These are phyloP conservation scores for Bucorvus abyssinicus DNA, from an alignment of 2,797 vertebrate species.

Conservation along the genomic window DNA sequence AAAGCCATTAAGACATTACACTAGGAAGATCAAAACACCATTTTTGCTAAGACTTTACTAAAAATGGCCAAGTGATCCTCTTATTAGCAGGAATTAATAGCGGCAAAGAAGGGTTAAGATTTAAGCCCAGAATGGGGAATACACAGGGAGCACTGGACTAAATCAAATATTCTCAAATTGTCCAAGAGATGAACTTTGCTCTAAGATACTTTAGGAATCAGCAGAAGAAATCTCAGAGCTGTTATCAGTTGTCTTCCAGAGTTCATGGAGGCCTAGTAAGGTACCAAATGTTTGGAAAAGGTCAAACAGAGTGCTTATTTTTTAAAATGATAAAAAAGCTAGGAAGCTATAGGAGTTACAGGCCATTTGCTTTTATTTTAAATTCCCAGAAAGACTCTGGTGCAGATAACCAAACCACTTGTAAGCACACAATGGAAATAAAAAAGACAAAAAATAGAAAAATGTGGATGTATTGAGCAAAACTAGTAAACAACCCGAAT, in stretches of 20 bases:
- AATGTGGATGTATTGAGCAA: neutral
- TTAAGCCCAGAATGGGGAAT: neutral
- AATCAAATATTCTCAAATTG: neutral
- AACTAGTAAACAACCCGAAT: neutral
- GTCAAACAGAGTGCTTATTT: neutral
- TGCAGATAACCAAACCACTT: neutral
- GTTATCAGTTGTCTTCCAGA: neutral
- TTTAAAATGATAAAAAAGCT: neutral
- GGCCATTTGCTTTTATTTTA: neutral
- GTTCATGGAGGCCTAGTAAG: neutral
- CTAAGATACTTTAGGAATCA: slow-evolving; percentile 2
- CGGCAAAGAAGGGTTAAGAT: neutral
- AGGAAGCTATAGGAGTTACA: neutral
- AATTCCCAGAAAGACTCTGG: neutral
- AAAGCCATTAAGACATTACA: neutral
- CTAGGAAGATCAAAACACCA: neutral
- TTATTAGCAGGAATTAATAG: neutral
- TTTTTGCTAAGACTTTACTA: neutral
- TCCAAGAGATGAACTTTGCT: neutral
- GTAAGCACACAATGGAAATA: neutral
- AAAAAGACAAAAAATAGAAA: neutral
- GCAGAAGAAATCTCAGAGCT: slow-evolving; percentile 2
- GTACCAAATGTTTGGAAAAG: neutral
- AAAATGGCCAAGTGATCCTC: neutral
- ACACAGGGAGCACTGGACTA: neutral